Percentiles rank a stretch among this genome's conserved stretches.
Evolutionary conservation across 2,113 vertebrate genomes (phyloP).

Genomic region (Vombatus ursinus): DNA sequence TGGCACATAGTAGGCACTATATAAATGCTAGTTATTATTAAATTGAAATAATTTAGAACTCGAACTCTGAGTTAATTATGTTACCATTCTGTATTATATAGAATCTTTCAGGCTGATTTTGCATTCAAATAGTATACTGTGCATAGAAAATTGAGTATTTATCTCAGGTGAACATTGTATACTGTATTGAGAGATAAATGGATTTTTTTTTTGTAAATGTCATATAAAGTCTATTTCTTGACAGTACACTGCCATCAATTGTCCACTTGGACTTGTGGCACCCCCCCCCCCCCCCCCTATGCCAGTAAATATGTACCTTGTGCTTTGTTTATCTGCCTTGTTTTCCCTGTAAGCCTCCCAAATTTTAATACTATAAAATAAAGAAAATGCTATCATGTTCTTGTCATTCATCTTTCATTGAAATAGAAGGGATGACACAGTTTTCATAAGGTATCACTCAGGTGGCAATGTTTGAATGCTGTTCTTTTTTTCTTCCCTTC

Average conservation of each 20-base stretch:
- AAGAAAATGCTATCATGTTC: slow-evolving; percentile 33
- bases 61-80: neutral
- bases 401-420: neutral
- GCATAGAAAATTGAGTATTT: slow-evolving; percentile 51
- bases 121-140: slow-evolving; percentile 48
- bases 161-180: neutral
- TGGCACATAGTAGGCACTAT: neutral
- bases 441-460: slow-evolving; percentile 52
- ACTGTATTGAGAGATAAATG: slow-evolving; percentile 45
- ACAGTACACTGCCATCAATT: neutral
- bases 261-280: too few relatives aligned
- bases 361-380: slow-evolving; percentile 59
- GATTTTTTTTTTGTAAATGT: slow-evolving; percentile 59
- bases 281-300: too few relatives aligned
- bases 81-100: slow-evolving; percentile 9
- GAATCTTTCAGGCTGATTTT: neutral
- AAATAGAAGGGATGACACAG: slow-evolving; percentile 42
- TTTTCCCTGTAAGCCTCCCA: slow-evolving; percentile 52
- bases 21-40: neutral
- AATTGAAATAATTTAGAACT: neutral
- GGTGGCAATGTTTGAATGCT: slow-evolving; percentile 29
- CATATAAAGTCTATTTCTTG: slow-evolving; percentile 60
- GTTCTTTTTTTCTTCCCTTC: neutral
- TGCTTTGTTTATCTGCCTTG: slow-evolving; percentile 39
- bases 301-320: neutral